phyloP scores from a whole-genome alignment of 2,888 invertebrate species.

The Acrobasis repandana region DNA sequence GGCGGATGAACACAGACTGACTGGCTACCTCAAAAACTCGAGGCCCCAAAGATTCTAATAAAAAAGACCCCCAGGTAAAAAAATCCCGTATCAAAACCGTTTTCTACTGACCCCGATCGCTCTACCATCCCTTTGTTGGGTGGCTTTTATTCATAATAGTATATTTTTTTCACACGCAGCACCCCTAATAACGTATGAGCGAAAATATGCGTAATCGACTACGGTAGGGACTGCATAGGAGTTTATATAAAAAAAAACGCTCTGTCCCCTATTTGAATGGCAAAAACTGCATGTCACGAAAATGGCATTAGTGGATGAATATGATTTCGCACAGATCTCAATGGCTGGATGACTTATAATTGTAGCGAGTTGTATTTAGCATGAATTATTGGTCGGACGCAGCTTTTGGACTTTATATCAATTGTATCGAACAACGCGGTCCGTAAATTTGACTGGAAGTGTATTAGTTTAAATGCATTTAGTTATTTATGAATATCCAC shows the following conservation, averaged over 20 bases:
- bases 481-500: background rate
- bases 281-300: conserved; percentile 81
- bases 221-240: conserved; percentile 48
- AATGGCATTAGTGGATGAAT: conserved; percentile 80
- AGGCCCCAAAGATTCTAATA: conserved; percentile 65
- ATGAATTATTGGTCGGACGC: conserved; percentile 80
- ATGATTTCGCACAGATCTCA: conserved; percentile 75
- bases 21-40: conserved; percentile 74
- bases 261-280: conserved; percentile 81
- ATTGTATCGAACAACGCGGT: conserved; percentile 27
- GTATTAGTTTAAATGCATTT: background rate
- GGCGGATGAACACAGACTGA: conserved; percentile 81
- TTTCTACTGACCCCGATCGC: conserved; percentile 83
- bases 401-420: conserved; percentile 47
- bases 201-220: conserved; percentile 79
- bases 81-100: conserved; percentile 81
- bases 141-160: conserved; percentile 81
- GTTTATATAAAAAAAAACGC: conserved; percentile 69
- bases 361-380: conserved; percentile 78
- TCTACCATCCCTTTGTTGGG: conserved; percentile 79
- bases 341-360: conserved; percentile 81
- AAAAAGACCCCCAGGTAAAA: conserved; percentile 80
- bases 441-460: conserved; percentile 1
- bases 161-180: conserved; percentile 80
- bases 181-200: conserved; percentile 80